Base-by-base conservation (phyloP, 2,888 invertebrate genomes). In the Drosophila mayaguana region DNA sequence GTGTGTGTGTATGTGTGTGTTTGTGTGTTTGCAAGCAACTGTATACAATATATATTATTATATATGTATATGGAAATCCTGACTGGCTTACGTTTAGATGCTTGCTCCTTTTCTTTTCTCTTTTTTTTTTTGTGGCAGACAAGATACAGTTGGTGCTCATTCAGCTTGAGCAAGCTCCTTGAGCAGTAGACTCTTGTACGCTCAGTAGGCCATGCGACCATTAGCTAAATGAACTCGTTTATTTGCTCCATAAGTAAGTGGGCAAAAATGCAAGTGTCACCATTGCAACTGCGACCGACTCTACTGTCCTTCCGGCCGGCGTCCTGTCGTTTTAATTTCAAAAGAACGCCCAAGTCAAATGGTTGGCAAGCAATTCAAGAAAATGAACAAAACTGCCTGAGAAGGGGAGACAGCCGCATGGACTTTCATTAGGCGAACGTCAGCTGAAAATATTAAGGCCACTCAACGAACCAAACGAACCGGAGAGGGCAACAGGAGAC, bases 171-270 rank as follows among this genome's bases (percentile, higher is more conserved):
- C 56, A 54, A 51, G 69, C 65, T 75, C 18, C 78, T 78, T 78
- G 71, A 75, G 79, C 46, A 63, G 36, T 38, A 25, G 59, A 20
- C 75, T 43, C 84, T 87, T 73, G 82, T 65, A 67, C 75, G 80
- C 78, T 71, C 81, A 83, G 74, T 85, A 84, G 84, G 88, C 88
- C 88, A 81, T 88, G 74, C 60, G 68, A 69, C 86, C 84, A 85
- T 85, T 85, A 85, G 84, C 88, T 80, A 85, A 85, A 85, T 85
- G 88, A 85, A 88, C 84, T 88, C 88, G 86, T 88, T 88, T 85
- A 88, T 85, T 81, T 79, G 83, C 64, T 61, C 86, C 88, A 83
- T 88, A 85, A 85, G 83, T 85, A 88, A 85, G 79, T 78, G 68
- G 77, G 66, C 73, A 75, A 80, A 81, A 81, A 81, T 85, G 88